A percentile compares a stretch with the other conserved stretches of the same genome.
phyloP scores from a whole-genome alignment of 2,113 vertebrate genomes.

The Neopipo cinnamomea region DNA sequence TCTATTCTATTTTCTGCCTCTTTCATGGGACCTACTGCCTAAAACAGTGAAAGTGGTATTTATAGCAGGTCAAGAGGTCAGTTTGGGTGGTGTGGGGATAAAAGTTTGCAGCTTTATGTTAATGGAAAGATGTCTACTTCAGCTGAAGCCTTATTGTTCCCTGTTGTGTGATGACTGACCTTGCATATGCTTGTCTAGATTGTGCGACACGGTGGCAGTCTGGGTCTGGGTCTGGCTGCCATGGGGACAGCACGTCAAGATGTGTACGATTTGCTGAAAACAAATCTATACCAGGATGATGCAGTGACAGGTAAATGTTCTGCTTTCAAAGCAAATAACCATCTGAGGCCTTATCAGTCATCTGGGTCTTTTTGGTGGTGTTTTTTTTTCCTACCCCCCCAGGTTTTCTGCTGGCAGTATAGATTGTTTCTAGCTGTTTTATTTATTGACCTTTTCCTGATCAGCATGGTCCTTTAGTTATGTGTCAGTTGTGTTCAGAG shows the following conservation, averaged over 20 bases:
- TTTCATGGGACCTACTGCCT: not conserved
- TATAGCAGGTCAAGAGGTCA: not conserved
- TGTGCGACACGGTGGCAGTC: slow-evolving; percentile 93
- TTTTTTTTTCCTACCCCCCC: too few species aligned
- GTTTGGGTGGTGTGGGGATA: not conserved
- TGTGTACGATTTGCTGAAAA: slow-evolving; percentile 97
- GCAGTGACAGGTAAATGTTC: slow-evolving; percentile 89
- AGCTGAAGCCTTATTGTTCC: not conserved
- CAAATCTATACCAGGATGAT: slow-evolving; percentile 98
- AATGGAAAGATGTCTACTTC: not conserved
- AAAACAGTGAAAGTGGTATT: not conserved
- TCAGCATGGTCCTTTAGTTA: not conserved
- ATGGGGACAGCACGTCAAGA: slow-evolving; percentile 96
- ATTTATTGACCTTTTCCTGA: not conserved
- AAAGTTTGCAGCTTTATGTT: not conserved
- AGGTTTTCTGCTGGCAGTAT: not conserved
- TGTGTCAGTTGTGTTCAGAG: not conserved
- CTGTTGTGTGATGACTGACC: not conserved
- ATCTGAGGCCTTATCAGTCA: not conserved
- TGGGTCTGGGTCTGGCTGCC: slow-evolving; percentile 94
- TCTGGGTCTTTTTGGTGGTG: not conserved
- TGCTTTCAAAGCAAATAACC: slow-evolving; percentile 32
- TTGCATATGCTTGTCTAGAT: slow-evolving; percentile 77
- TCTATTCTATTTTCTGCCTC: not conserved
- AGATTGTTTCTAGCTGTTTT: not conserved